These are phyloP conservation scores for Phyllotreta cruciferae DNA, from an alignment of 2,888 invertebrate genomes.

Conservation along the genomic window DNA sequence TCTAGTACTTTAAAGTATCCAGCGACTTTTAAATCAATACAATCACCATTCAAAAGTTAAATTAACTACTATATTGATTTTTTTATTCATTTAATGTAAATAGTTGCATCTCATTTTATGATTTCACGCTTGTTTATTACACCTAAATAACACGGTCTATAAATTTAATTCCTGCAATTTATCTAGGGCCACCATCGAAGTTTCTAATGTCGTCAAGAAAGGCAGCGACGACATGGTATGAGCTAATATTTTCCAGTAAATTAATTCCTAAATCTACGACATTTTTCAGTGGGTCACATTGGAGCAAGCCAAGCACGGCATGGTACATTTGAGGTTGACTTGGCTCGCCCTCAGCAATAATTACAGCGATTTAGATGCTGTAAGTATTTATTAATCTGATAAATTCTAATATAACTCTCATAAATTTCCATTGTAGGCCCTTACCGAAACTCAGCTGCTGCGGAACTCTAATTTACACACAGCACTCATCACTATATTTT, in stretches of 20 bases:
- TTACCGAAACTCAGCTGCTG: constrained; percentile 76
- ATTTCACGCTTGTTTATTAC: neutral
- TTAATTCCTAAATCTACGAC: neutral
- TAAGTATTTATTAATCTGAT: constrained; percentile 61
- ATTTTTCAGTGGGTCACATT: constrained; percentile 88
- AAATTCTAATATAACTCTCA: constrained; percentile 16
- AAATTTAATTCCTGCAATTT: constrained; percentile 9
- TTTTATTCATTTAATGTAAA: too few relatives aligned
- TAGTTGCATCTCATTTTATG: neutral
- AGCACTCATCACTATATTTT: constrained; percentile 81
- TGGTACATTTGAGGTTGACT: constrained; percentile 86
- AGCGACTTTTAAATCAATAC: too few relatives aligned
- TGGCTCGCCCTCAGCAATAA: constrained; percentile 86
- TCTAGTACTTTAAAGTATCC: too few relatives aligned
- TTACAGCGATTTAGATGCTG: constrained; percentile 74
- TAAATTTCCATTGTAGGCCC: too few relatives aligned
- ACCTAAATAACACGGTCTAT: neutral
- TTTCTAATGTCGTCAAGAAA: constrained; percentile 72
- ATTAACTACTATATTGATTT: too few relatives aligned
- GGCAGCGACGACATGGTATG: constrained; percentile 77
- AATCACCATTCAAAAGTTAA: too few relatives aligned
- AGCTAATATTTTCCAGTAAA: constrained; percentile 37
- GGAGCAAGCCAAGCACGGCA: constrained; percentile 94
- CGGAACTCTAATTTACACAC: constrained; percentile 79
- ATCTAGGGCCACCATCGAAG: constrained; percentile 76